phyloP scores from a whole-genome alignment of 2,113 vertebrate genomes.

The Cettia cetti region DNA sequence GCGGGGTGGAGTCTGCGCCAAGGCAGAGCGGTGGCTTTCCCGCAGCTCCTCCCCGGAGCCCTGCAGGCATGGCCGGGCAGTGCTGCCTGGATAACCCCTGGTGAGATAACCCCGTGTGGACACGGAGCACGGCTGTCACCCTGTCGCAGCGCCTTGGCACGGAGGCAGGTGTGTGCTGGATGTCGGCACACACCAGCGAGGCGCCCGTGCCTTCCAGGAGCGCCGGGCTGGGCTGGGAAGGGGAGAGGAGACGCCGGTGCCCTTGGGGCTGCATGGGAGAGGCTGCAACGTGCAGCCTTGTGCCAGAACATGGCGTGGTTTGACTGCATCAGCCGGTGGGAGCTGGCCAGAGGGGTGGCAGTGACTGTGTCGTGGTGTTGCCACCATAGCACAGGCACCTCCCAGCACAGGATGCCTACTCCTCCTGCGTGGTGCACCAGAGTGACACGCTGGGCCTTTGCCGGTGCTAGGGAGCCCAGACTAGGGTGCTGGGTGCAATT shows the following conservation, averaged over 20 bases:
- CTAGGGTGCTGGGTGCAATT: fast-evolving
- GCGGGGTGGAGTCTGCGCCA: neutral
- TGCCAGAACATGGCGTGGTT: neutral
- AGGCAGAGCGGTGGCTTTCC: neutral
- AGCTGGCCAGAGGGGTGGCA: neutral
- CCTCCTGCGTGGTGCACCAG: fast-evolving
- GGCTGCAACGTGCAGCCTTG: neutral
- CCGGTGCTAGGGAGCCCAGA: fast-evolving
- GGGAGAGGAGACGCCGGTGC: neutral
- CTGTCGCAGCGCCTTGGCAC: fast-evolving
- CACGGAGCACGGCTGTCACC: fast-evolving
- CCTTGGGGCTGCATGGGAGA: neutral
- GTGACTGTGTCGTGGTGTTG: fast-evolving
- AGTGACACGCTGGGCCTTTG: fast-evolving
- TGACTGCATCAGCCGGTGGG: neutral
- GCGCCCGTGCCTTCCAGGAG: neutral
- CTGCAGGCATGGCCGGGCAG: neutral
- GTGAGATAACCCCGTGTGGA: fast-evolving
- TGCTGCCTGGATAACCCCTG: neutral
- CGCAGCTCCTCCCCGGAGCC: neutral
- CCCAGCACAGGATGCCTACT: neutral
- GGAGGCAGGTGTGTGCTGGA: fast-evolving
- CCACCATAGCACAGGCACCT: fast-evolving
- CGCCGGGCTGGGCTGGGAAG: fast-evolving
- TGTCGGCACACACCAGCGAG: fast-evolving